Conservation (phyloP, 2,888 invertebrate genomes). For the Hesperia comma region DNA sequence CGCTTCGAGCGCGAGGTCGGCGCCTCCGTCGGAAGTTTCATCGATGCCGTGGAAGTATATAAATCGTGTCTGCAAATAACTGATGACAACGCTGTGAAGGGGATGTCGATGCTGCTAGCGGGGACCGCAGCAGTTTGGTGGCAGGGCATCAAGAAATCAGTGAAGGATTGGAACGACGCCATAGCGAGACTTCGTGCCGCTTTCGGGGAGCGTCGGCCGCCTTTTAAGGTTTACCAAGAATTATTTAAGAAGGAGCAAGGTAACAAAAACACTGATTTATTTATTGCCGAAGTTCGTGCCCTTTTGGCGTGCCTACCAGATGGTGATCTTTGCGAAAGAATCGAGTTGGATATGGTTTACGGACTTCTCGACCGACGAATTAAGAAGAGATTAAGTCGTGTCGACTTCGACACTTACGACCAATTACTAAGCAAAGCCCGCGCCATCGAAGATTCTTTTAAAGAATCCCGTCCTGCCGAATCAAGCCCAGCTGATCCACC, state of each 20-base stretch:
- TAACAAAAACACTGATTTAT: slow-evolving; percentile 37
- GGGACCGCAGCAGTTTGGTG: slow-evolving; percentile 42
- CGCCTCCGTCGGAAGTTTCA: not conserved
- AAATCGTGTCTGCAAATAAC: slow-evolving; percentile 59
- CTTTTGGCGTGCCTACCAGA: slow-evolving; percentile 38
- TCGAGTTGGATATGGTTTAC: slow-evolving; percentile 41
- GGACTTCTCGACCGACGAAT: slow-evolving; percentile 37
- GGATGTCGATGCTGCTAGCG: slow-evolving; percentile 35
- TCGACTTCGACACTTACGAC: slow-evolving; percentile 22
- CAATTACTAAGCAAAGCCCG: slow-evolving; percentile 28
- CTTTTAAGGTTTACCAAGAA: slow-evolving; percentile 37
- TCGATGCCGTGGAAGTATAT: slow-evolving; percentile 33
- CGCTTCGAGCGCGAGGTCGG: not conserved
- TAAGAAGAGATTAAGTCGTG: slow-evolving; percentile 43
- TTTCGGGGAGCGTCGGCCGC: slow-evolving; percentile 36
- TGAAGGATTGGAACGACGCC: slow-evolving; percentile 34
- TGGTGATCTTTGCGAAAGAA: slow-evolving; percentile 22
- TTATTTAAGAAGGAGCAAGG: slow-evolving; percentile 34
- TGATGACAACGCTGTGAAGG: slow-evolving; percentile 39
- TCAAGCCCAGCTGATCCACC: not conserved
- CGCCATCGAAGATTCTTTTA: slow-evolving; percentile 28
- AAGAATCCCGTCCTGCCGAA: not conserved
- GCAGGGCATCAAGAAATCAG: slow-evolving; percentile 35
- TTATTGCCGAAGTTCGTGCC: slow-evolving; percentile 30
- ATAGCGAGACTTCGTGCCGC: slow-evolving; percentile 26